phyloP scores from a whole-genome alignment of 2,797 vertebrate species.

The Dallia pectoralis region DNA sequence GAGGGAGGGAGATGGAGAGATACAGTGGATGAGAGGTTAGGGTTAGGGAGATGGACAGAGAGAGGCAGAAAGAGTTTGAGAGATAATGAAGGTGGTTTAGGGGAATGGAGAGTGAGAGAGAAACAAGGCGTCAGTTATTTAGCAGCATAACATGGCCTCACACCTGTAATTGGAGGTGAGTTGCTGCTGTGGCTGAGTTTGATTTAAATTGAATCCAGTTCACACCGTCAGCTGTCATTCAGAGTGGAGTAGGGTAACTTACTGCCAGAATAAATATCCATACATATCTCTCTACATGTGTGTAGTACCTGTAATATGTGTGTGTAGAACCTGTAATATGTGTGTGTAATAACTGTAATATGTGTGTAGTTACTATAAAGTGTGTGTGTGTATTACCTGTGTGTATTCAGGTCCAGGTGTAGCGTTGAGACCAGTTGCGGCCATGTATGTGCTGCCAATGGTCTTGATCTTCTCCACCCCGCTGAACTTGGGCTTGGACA shows the following conservation, averaged over 20 bases:
- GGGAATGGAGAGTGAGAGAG: neutral
- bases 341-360: neutral
- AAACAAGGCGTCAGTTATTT: neutral
- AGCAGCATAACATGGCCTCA: neutral
- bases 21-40: neutral
- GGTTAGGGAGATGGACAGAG: neutral
- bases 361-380: slow-evolving; percentile 11
- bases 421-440: slow-evolving; percentile 91
- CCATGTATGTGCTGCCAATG: slow-evolving; percentile 98
- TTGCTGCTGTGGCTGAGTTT: neutral
- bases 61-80: too few species aligned
- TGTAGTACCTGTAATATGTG: slow-evolving; percentile 1
- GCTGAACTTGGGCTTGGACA: slow-evolving; percentile 97
- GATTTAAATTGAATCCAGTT: neutral
- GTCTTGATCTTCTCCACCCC: slow-evolving; percentile 99
- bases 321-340: slow-evolving; percentile 2
- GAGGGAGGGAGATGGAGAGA: neutral
- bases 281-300: too few species aligned
- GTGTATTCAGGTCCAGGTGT: slow-evolving; percentile 85
- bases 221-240: neutral
- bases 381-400: slow-evolving; percentile 73
- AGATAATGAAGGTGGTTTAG: neutral
- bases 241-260: too few species aligned
- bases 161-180: neutral
- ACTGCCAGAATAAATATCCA: too few species aligned